Evolutionary conservation across 2,888 invertebrate genomes (phyloP), one percentile per base, ranked within the genome.

Genomic region (Ephialtes manifestator): DNA sequence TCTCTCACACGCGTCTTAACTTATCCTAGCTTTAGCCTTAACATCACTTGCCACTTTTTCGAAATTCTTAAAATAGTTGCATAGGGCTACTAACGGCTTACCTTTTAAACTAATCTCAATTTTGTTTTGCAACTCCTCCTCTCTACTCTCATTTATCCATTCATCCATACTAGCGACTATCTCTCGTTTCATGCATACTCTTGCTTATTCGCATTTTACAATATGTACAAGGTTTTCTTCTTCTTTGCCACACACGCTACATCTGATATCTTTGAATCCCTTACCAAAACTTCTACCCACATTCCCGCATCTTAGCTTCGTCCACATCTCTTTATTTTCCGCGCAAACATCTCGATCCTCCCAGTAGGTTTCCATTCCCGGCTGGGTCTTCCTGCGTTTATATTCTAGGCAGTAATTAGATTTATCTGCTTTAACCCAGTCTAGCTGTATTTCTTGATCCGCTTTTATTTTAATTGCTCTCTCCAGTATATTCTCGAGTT

Each of bases 241-340:
- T 0, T 20, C 76, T 24, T 24, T 35, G 20, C 48, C 51, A 5
- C 84, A 86, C 15, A 58, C 31, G 15, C 84, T 51, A 65, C 82
- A 80, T 3, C 20, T 51, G 39, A 31, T 53, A 15, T 78, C 51
- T 13, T 67, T 48, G 5, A 67, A 72, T 2, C 79, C 80, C 31
- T 84, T 84, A 20, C 48, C 35, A 2, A 28, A 15, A 11, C 10
- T 65, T 60, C 11, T 76, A 0, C 76, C 80, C 0, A 84, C 20
- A 43, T 79, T 81, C 39, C 84, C 80, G 28, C 84, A 84, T 15
- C 20, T 35, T 60, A 58, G 4, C 4, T 35, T 35, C 35, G 35
- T 4, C 0, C 35, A 35, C 35, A 35, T 35, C 35, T 35, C 35
- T 4, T 35, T 7, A 35, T 35, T 2, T 4, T 35, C 0, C 4